phyloP scores from a whole-genome alignment of 2,888 invertebrate species.

The Dolichomitus sp. region DNA sequence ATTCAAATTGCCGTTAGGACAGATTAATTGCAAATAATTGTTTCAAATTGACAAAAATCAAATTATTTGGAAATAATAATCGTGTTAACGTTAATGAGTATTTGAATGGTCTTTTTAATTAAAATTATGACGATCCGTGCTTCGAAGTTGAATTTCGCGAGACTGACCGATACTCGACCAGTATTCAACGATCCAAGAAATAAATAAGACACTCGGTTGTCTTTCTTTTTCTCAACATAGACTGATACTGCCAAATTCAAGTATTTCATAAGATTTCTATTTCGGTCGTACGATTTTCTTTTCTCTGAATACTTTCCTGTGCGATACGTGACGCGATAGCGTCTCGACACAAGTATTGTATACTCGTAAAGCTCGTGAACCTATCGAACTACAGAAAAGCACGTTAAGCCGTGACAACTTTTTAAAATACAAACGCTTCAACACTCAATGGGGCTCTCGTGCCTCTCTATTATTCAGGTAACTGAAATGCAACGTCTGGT shows the following conservation, averaged over 20 bases:
- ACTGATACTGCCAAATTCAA: constrained; percentile 67
- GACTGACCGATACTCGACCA: constrained; percentile 53
- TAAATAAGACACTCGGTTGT: background rate
- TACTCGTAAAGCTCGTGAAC: background rate
- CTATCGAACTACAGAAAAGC: background rate
- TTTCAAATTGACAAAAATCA: background rate
- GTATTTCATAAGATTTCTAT: constrained; percentile 61
- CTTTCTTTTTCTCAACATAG: constrained; percentile 51
- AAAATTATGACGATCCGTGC: background rate
- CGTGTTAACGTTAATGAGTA: background rate
- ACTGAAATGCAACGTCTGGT: constrained; percentile 59
- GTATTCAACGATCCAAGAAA: constrained; percentile 48
- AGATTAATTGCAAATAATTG: background rate
- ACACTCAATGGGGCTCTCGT: background rate
- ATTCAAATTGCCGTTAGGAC: background rate
- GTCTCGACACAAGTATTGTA: too few relatives aligned
- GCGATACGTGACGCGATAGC: too few relatives aligned
- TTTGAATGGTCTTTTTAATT: constrained; percentile 22
- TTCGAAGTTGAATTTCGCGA: constrained; percentile 23
- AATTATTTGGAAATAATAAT: background rate
- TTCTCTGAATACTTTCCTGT: constrained; percentile 7
- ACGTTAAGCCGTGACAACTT: background rate
- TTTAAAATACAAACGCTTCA: constrained; percentile 17
- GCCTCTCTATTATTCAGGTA: constrained; percentile 32
- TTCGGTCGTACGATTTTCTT: constrained; percentile 44